Evolutionary conservation across 2,113 vertebrate genomes (phyloP).

Genomic region (Phylloscopus trochiloides): DNA sequence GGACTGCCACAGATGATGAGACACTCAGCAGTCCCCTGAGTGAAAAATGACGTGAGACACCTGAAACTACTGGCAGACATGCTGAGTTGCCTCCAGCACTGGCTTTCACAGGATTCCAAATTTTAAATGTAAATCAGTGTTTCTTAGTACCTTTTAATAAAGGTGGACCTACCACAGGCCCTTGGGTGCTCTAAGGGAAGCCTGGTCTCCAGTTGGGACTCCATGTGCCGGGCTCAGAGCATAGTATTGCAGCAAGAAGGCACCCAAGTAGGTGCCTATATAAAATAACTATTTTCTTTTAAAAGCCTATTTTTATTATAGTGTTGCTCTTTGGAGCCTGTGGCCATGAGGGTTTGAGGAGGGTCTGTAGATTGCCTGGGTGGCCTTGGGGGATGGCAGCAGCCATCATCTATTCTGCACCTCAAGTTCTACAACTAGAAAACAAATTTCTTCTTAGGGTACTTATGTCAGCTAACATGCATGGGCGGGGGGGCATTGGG

Average conservation of each 20-base stretch:
- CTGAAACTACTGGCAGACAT: background rate
- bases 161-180: background rate
- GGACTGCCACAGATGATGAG: background rate
- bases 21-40: background rate
- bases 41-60: background rate
- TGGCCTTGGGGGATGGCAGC: background rate
- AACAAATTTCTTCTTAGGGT: background rate
- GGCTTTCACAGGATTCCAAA: background rate
- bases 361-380: background rate
- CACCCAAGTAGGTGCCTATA: fast-evolving
- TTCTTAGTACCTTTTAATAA: background rate
- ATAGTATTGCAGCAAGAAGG: background rate
- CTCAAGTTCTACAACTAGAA: background rate
- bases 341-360: background rate
- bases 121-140: background rate
- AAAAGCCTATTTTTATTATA: background rate
- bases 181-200: background rate
- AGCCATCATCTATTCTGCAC: background rate
- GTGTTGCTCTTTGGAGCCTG: background rate
- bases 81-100: background rate
- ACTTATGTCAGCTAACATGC: background rate
- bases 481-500: fast-evolving
- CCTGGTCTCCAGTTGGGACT: background rate
- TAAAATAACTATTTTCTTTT: background rate
- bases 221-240: background rate